Percentiles rank a stretch among this genome's conserved stretches.
phyloP scores from a whole-genome alignment of 2,888 invertebrate genomes.

The Hedya salicella region DNA sequence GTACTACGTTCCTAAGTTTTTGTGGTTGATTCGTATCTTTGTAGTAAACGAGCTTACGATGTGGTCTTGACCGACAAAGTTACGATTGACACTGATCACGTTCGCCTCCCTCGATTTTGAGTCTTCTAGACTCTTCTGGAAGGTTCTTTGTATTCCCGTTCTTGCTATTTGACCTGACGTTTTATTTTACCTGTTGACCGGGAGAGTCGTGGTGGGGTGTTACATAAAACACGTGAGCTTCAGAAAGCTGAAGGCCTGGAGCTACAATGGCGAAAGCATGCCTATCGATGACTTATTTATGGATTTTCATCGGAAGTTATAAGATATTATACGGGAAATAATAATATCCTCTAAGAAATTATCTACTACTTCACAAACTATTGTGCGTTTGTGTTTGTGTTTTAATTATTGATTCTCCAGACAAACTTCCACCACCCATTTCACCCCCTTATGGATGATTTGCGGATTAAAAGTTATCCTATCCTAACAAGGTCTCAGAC shows the following conservation, averaged over 20 bases:
- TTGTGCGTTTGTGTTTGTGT: no score
- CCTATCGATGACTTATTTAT: conserved; percentile 63
- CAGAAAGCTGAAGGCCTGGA: conserved; percentile 70
- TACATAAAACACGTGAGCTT: conserved; percentile 75
- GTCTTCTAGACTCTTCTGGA: conserved; percentile 45
- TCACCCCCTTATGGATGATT: no score
- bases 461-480: no score
- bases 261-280: conserved; percentile 71
- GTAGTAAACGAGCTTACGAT: conserved; percentile 61
- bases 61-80: conserved; percentile 56
- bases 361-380: no score
- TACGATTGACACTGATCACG: conserved; percentile 44
- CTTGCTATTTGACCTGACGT: conserved; percentile 28
- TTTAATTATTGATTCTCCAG: no score
- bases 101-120: conserved; percentile 45
- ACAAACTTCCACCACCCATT: no score
- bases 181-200: conserved; percentile 34
- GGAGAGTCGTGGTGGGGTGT: conserved; percentile 60
- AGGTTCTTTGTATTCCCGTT: conserved; percentile 12
- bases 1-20: neutral
- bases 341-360: no score
- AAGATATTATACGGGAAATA: neutral
- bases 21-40: neutral
- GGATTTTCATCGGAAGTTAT: conserved; percentile 29
- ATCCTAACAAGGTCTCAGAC: no score